phyloP scores from a whole-genome alignment of 1,140 invertebrate genomes.

The Lordiphosa mommai region DNA sequence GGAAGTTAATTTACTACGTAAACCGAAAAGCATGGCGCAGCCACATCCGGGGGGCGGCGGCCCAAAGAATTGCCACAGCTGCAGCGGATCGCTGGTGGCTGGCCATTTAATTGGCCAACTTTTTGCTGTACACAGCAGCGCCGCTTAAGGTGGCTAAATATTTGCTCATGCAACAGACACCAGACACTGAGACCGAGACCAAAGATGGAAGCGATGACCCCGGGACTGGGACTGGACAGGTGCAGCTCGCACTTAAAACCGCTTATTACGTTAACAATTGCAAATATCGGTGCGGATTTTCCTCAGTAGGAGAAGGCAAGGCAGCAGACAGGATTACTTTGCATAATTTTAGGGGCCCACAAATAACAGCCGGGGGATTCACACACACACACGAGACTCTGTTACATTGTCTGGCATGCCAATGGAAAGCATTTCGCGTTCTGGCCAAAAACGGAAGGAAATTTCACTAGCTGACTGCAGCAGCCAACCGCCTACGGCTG shows the following conservation, averaged over 20 bases:
- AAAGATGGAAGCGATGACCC: background rate
- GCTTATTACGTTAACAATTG: conserved; percentile 77
- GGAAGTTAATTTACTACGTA: conserved; percentile 79
- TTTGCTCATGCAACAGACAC: conserved; percentile 61
- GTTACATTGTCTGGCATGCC: conserved; percentile 29
- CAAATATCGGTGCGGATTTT: conserved; percentile 64
- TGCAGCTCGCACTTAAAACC: conserved; percentile 65
- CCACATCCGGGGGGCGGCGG: conserved; percentile 54
- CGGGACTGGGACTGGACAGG: conserved; percentile 22
- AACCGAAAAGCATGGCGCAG: conserved; percentile 76
- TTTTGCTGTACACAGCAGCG: conserved; percentile 41
- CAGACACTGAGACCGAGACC: conserved; percentile 8
- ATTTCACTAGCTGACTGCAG: conserved; percentile 75
- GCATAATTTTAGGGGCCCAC: conserved; percentile 74
- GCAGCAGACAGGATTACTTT: conserved; percentile 67
- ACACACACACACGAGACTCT: conserved; percentile 12
- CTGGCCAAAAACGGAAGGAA: conserved; percentile 69
- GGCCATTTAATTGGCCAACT: conserved; percentile 71
- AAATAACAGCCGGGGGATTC: conserved; percentile 59
- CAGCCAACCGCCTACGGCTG: conserved; percentile 39
- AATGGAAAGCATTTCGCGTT: conserved; percentile 54
- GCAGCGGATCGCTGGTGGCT: conserved; percentile 17
- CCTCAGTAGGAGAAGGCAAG: conserved; percentile 6
- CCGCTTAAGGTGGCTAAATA: conserved; percentile 71
- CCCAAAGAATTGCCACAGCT: conserved; percentile 47